Conservation (phyloP, 2,797 vertebrate genomes). For the Heteromormyrus szaboi region DNA sequence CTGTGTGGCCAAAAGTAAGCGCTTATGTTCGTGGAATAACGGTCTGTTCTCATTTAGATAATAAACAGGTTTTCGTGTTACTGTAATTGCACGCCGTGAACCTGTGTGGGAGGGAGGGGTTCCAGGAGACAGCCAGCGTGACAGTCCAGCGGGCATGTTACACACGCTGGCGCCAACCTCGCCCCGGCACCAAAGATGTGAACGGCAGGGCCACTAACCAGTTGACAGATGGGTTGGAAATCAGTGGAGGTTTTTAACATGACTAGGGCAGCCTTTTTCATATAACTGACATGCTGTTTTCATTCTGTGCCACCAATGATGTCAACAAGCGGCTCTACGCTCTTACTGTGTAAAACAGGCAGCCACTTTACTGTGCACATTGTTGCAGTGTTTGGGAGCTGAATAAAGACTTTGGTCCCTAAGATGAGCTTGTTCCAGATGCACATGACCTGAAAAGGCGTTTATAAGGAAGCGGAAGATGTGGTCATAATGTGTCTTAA, state of each 20-base stretch:
- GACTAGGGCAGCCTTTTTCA: background rate
- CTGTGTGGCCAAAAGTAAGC: background rate
- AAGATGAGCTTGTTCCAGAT: background rate
- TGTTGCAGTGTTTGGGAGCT: background rate
- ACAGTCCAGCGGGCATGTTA: background rate
- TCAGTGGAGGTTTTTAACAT: constrained; percentile 27
- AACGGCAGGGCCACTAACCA: constrained; percentile 2
- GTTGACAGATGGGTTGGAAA: constrained; percentile 53
- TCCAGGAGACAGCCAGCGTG: background rate
- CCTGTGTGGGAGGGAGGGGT: constrained; percentile 31
- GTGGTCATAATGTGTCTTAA: background rate
- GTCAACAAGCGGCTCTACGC: background rate
- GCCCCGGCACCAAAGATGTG: background rate
- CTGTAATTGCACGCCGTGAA: constrained; percentile 61
- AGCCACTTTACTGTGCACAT: background rate
- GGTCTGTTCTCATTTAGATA: background rate
- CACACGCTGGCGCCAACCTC: background rate
- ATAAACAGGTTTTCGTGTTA: constrained; percentile 43
- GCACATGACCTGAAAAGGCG: background rate
- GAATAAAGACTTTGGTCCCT: background rate
- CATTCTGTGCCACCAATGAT: background rate
- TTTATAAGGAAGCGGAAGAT: background rate
- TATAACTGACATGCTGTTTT: background rate
- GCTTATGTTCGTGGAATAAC: background rate
- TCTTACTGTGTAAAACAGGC: background rate